phyloP scores from a whole-genome alignment of 2,113 vertebrate species.

The Balaeniceps rex region DNA sequence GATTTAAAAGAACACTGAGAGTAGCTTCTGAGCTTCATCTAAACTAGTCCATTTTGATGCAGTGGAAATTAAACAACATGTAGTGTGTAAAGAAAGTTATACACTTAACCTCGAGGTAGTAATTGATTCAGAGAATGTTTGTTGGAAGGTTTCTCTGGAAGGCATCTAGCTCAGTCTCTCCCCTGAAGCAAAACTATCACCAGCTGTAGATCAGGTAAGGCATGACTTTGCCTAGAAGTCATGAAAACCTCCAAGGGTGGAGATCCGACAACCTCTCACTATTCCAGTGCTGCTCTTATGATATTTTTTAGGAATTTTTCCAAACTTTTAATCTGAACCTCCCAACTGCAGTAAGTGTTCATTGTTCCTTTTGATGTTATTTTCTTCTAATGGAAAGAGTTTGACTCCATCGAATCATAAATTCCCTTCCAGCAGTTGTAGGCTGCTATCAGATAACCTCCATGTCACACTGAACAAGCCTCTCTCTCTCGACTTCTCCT shows the following conservation, averaged over 20 bases:
- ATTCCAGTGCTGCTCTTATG: not conserved
- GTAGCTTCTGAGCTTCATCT: not conserved
- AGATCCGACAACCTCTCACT: not conserved
- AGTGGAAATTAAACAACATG: not conserved
- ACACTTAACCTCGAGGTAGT: conserved; percentile 7
- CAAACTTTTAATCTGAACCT: not conserved
- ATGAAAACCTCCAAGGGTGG: not conserved
- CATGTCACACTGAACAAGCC: accelerated
- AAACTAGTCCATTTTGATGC: not conserved
- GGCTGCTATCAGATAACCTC: not conserved
- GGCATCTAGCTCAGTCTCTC: not conserved
- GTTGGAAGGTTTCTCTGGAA: not conserved
- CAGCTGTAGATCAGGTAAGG: not conserved
- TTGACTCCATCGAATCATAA: not conserved
- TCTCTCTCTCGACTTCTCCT: not conserved
- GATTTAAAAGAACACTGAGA: not conserved
- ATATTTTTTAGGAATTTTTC: not conserved
- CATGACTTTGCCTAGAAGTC: not conserved
- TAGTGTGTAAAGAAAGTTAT: not conserved
- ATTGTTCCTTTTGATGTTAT: not conserved
- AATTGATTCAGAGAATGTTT: not conserved
- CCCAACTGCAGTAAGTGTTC: not conserved
- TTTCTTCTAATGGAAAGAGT: not conserved
- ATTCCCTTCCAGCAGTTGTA: not conserved
- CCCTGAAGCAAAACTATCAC: not conserved